Base-by-base conservation (phyloP, 2,113 vertebrate genomes). In the Climacteris rufus region DNA sequence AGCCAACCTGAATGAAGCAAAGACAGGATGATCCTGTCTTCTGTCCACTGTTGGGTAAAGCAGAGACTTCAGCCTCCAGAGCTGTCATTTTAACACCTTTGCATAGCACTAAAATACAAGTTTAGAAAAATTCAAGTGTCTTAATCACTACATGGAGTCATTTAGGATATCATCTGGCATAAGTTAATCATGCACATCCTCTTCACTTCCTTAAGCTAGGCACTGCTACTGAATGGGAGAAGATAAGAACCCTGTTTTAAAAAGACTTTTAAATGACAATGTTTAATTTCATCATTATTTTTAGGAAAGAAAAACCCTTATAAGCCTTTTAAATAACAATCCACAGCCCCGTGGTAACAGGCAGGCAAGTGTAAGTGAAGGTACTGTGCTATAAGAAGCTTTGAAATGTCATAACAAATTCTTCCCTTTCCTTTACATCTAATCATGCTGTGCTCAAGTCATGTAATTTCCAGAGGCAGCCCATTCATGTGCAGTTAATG, bases 251-350 rank as follows among this genome's bases (percentile, higher is more conserved):
- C 33, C 18, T 18, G 2, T 77, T 92, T 93, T 68, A 81, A 96
- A 96, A 96, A 82, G 30, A 70, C 95, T 94, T 95, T 80, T 57
- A 76, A 76, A 92, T 91, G 8, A 90, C 45, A 94, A 25, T 87
- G 37, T 68, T 96, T 95, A 89, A 96, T 94, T 97, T 96, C 27
- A 64, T 94, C 85, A 90, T 96, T 97, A 77, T 83, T 88, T 93
- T 93, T 53, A 50, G 66, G 49, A 75, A 59, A 88, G 13, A 68
- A 80, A 93, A 87, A 65, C 7, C 40, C 71, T 95, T 88, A 83
- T 49, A 97, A 97, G 61, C 57, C 87, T 96, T 97, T 97, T 94
- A 97, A 97, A 95, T 81, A 97, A 89, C 81, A 94, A 54, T 78
- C 77, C 54, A 50, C 35, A 72, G n/a, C 68, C 77, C 72, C 85